Evolutionary conservation across 2,888 invertebrate genomes (phyloP).

Genomic region (Polietes domitor): DNA sequence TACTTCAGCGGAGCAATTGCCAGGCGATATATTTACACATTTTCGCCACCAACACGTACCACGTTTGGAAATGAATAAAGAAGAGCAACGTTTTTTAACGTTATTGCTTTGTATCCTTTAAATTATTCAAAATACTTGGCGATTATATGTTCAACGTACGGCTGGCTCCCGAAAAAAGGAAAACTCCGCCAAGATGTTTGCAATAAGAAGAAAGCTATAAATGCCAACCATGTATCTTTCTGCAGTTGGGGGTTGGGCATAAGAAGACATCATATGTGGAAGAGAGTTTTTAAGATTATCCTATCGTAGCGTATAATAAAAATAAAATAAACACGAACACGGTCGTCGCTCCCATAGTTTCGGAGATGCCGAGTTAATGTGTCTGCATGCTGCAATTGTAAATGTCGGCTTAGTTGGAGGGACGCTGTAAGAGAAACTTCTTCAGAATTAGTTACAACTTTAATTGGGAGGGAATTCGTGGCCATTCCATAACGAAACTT

Average conservation of each 20-base stretch:
- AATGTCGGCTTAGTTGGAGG: conserved; percentile 3
- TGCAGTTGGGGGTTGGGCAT: conserved; percentile 21
- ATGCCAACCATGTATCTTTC: conserved; percentile 49
- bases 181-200: not conserved
- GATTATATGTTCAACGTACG: conserved; percentile 40
- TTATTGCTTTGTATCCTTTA: conserved; percentile 65
- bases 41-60: conserved; percentile 62
- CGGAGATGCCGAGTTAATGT: conserved; percentile 60
- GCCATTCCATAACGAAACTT: no score
- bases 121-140: conserved; percentile 66
- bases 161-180: not conserved
- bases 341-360: conserved; percentile 31
- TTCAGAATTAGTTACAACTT: not conserved
- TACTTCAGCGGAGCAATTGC: conserved; percentile 41
- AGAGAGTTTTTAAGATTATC: conserved; percentile 26
- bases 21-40: conserved; percentile 55
- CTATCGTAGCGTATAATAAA: conserved; percentile 23
- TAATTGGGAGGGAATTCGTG: not conserved
- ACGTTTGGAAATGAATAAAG: conserved; percentile 57
- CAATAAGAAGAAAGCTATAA: conserved; percentile 39
- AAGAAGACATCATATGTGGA: conserved; percentile 47
- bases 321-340: not conserved
- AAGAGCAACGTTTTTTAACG: conserved; percentile 59
- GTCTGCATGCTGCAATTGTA: conserved; percentile 56
- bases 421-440: not conserved